Base-by-base conservation (phyloP, 1,140 invertebrate species). In the Macrocentrus cingulum region DNA sequence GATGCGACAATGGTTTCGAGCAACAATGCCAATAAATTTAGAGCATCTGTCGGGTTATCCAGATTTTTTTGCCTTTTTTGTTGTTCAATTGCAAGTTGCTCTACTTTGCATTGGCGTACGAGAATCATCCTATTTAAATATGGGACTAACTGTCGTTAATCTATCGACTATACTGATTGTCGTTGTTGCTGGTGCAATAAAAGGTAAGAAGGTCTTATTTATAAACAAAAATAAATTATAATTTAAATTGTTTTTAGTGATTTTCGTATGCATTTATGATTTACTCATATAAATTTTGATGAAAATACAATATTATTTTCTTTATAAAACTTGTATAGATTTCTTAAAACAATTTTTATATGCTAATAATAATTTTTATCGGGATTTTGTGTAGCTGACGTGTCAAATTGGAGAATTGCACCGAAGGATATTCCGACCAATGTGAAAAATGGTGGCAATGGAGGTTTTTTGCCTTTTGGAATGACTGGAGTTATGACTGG, bases 101-200 rank as follows among this genome's bases (percentile, higher is more conserved):
- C 68, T 97, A 15, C 80, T 97, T 7, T 84, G 87, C 0, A 76
- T 90, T 48, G 95, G 95, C 18, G 94, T 94, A 8, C 92, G 88
- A 68, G 92, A 97, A 74, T 97, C 94, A 0, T 89, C 93, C 4
- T 83, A 85, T 39, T 81, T 97, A 44, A 97, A 97, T 77, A 97
- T 94, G 67, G 80, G 95, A 6, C 97, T 97, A 71, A 97, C 95
- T 0, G 77, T 82, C 0, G 79, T 97, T 11, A 98, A 98, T 77
- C 69, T 98, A 45, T 54, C 85, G 0, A 93, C 94, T 0, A 89
- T 98, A 11, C 56, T 83, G 0, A 89, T 91, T 57, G 90, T 96
- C 1, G 82, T 97, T 1, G 83, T 95, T 1, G 36, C 36, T 39
- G 36, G 49, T n/a, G 34, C 49, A 1, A 51, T 51, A 6, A 51